Conservation (phyloP, 2,888 invertebrate species). For the Pachliopta kotzebuea region DNA sequence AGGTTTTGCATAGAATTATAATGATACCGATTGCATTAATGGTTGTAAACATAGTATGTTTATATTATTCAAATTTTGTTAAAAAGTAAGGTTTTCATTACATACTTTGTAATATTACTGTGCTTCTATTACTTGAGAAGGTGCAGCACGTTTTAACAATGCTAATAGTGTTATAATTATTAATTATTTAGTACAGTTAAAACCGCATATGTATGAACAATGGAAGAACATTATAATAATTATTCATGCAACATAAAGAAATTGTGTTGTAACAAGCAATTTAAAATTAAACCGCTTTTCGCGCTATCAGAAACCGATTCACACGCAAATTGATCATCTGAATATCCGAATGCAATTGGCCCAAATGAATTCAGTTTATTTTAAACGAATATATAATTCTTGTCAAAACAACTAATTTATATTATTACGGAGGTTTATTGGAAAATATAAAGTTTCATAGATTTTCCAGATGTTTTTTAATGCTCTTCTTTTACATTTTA, state of each 20-base stretch:
- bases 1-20: not conserved
- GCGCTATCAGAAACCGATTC: conserved; percentile 11
- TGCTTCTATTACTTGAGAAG: too few relatives aligned
- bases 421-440: not conserved
- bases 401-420: not conserved
- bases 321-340: conserved; percentile 18
- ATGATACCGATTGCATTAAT: not conserved
- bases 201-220: not conserved
- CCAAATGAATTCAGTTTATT: not conserved
- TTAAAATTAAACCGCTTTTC: conserved; percentile 22
- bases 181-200: not conserved
- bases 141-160: too few relatives aligned
- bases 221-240: not conserved
- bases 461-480: not conserved
- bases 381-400: conserved; percentile 1
- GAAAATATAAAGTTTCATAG: not conserved
- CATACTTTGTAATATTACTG: too few relatives aligned
- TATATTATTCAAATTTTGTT: too few relatives aligned
- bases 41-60: not conserved
- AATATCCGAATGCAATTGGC: conserved; percentile 16
- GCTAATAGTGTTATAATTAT: not conserved
- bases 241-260: conserved; percentile 5
- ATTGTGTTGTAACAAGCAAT: conserved; percentile 16
- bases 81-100: too few relatives aligned
- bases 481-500: not conserved